A percentile compares a stretch with the other conserved stretches of the same genome.
Evolutionary conservation across 1,140 invertebrate genomes (phyloP).

Genomic region (Eriocheir sinensis): DNA sequence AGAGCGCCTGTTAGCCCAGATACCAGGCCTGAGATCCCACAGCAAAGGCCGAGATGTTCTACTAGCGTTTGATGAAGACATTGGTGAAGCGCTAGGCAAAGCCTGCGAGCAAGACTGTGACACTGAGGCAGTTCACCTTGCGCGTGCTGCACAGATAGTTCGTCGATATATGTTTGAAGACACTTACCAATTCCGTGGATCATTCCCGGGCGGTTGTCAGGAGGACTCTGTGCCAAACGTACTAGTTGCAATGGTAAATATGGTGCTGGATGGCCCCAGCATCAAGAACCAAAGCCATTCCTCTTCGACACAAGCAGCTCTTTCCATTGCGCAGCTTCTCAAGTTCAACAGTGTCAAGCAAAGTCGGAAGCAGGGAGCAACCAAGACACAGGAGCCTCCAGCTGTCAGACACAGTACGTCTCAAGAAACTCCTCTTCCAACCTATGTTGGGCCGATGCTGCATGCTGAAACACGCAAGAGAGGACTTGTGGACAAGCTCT

Average conservation of each 20-base stretch:
- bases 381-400: not conserved
- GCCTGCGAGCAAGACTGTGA: constrained; percentile 61
- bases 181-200: not conserved
- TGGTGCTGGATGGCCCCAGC: constrained; percentile 59
- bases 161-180: constrained; percentile 1
- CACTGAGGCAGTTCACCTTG: constrained; percentile 57
- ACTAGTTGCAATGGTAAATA: constrained; percentile 56
- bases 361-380: not conserved
- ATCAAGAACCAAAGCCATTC: constrained; percentile 31
- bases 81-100: constrained; percentile 56
- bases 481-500: not conserved
- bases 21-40: constrained; percentile 16
- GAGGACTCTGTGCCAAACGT: constrained; percentile 59
- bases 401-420: constrained; percentile 35
- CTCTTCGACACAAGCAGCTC: not conserved
- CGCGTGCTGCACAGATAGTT: constrained; percentile 41
- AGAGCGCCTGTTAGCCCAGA: constrained; percentile 35
- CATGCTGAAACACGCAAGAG: constrained; percentile 8
- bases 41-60: constrained; percentile 53
- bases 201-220: constrained; percentile 17
- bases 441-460: constrained; percentile 40
- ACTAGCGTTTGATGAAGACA: constrained; percentile 68
- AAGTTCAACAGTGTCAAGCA: constrained; percentile 52
- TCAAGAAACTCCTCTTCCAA: constrained; percentile 55
- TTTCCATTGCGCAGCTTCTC: not conserved